A percentile compares a stretch with the other conserved stretches of the same genome.
Conservation (phyloP, 2,113 vertebrate species). For the Mastomys coucha region DNA sequence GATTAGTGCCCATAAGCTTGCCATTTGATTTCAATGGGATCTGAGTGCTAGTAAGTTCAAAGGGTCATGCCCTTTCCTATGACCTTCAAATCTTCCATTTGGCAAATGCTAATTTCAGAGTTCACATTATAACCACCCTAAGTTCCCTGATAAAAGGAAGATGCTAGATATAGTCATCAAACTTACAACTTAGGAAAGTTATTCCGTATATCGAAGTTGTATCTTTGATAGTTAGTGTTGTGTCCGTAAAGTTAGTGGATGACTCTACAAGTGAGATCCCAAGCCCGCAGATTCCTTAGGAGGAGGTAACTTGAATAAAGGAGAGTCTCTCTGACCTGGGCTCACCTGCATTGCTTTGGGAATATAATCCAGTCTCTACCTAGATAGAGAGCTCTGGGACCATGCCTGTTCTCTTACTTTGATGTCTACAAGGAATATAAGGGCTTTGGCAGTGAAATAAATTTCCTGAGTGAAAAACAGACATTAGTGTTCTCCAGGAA, state of each 20-base stretch:
- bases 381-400: too few species aligned
- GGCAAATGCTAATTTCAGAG: not conserved
- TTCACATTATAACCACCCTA: not conserved
- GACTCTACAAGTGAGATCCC: too few species aligned
- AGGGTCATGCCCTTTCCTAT: not conserved
- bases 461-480: too few species aligned
- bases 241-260: not conserved
- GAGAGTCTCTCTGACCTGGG: too few species aligned
- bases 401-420: too few species aligned
- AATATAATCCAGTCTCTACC: too few species aligned
- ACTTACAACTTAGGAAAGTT: not conserved
- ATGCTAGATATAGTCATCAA: not conserved
- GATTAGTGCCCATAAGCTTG: not conserved
- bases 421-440: too few species aligned
- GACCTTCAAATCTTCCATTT: not conserved
- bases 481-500: too few species aligned
- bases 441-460: too few species aligned
- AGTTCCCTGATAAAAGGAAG: not conserved
- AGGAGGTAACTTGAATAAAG: too few species aligned
- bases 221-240: not conserved
- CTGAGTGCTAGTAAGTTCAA: not conserved
- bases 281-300: too few species aligned
- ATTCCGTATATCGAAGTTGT: not conserved
- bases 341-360: too few species aligned
- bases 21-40: not conserved